Conservation (phyloP, 2,797 vertebrate species). For the Tolypeutes matacus region DNA sequence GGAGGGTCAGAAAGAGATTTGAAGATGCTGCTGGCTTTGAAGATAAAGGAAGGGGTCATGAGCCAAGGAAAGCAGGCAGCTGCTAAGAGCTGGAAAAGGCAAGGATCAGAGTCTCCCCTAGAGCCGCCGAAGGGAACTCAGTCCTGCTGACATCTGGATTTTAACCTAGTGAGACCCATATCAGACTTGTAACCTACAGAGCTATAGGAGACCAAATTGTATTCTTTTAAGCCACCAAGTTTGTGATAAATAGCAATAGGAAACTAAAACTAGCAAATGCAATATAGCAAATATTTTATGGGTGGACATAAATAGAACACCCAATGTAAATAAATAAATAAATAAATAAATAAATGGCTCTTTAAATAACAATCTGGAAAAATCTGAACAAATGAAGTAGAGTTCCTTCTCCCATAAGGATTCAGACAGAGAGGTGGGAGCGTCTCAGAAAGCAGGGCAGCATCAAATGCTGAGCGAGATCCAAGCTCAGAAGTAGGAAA, state of each 20-base stretch:
- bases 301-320: neutral
- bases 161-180: neutral
- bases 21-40: neutral
- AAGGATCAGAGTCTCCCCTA: neutral
- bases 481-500: slow-evolving; percentile 55
- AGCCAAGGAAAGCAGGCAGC: neutral
- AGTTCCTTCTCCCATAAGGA: no score
- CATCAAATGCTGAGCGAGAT: neutral
- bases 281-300: neutral
- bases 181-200: neutral
- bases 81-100: neutral
- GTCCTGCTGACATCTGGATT: neutral
- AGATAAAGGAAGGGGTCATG: neutral
- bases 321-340: neutral
- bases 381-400: no score
- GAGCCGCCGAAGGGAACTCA: neutral
- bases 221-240: neutral
- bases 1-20: neutral
- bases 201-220: neutral
- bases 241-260: no score
- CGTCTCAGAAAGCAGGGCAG: rapidly evolving
- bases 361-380: no score
- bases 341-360: no score
- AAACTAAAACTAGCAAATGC: neutral
- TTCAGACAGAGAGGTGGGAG: neutral